Evolutionary conservation across 2,797 vertebrate species (phyloP).

Genomic region (Yasuhikotakia modesta): DNA sequence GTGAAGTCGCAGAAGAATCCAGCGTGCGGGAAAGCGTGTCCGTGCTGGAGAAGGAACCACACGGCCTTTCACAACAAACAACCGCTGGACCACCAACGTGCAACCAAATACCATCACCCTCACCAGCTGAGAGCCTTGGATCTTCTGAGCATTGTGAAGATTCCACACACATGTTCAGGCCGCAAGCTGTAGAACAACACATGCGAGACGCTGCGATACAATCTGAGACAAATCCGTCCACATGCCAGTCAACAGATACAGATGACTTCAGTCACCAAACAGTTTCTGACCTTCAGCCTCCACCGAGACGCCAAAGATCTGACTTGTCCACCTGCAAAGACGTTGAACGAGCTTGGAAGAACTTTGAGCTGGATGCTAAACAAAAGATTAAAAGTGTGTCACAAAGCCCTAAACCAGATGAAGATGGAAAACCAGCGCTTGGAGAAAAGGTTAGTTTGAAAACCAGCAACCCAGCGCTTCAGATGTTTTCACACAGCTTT

Average conservation of each 20-base stretch:
- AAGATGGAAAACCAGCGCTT: conserved; percentile 2
- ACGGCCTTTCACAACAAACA: conserved; percentile 43
- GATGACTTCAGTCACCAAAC: conserved; percentile 18
- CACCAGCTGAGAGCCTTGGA: conserved; percentile 36
- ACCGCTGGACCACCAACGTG: conserved; percentile 12
- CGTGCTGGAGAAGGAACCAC: conserved; percentile 44
- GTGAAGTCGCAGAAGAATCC: neutral
- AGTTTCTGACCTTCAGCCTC: conserved; percentile 14
- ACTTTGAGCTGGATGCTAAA: conserved; percentile 53
- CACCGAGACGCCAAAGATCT: conserved; percentile 13
- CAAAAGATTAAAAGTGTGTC: neutral
- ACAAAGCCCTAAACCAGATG: neutral
- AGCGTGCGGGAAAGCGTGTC: conserved; percentile 46
- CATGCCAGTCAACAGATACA: conserved; percentile 14
- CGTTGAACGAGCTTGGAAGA: conserved; percentile 54
- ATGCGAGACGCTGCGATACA: conserved; percentile 3
- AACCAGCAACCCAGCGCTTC: conserved; percentile 10
- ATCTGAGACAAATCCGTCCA: conserved; percentile 21
- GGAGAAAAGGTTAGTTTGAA: conserved; percentile 13
- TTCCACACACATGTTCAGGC: conserved; percentile 29
- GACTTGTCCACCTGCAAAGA: conserved; percentile 22
- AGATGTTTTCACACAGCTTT: conserved; percentile 32
- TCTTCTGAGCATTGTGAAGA: conserved; percentile 34
- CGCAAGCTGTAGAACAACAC: conserved; percentile 37
- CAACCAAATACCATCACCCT: conserved; percentile 3